phyloP scores from a whole-genome alignment of 2,113 vertebrate species.

The Eulacestoma nigropectus region DNA sequence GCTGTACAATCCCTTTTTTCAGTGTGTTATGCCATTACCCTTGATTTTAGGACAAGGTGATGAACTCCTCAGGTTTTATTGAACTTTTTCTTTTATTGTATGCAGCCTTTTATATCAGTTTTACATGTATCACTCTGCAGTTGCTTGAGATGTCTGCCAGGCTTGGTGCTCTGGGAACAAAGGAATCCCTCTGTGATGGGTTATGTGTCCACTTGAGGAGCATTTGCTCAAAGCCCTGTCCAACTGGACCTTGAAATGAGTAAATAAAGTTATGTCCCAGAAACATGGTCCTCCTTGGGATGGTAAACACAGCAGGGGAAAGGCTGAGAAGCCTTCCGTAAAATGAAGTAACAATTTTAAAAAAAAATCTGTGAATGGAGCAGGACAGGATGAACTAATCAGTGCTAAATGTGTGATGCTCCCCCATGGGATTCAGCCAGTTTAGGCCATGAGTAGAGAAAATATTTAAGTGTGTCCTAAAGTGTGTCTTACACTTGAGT shows the following conservation, averaged over 20 bases:
- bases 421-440: background rate
- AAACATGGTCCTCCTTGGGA: background rate
- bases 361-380: background rate
- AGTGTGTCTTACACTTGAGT: background rate
- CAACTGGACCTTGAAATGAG: background rate
- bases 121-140: fast-evolving
- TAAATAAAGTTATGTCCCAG: background rate
- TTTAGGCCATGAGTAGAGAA: fast-evolving
- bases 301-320: background rate
- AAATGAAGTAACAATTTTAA: background rate
- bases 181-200: background rate
- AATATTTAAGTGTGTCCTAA: background rate
- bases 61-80: background rate
- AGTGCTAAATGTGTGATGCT: fast-evolving
- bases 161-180: background rate
- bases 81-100: background rate
- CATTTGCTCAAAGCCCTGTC: fast-evolving
- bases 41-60: fast-evolving
- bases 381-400: background rate
- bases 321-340: background rate
- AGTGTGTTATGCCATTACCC: background rate
- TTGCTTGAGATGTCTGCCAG: background rate
- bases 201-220: background rate
- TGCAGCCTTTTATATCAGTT: background rate
- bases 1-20: background rate